phyloP scores from a whole-genome alignment of 2,888 invertebrate species.

The Holacanthella duospinosa region DNA sequence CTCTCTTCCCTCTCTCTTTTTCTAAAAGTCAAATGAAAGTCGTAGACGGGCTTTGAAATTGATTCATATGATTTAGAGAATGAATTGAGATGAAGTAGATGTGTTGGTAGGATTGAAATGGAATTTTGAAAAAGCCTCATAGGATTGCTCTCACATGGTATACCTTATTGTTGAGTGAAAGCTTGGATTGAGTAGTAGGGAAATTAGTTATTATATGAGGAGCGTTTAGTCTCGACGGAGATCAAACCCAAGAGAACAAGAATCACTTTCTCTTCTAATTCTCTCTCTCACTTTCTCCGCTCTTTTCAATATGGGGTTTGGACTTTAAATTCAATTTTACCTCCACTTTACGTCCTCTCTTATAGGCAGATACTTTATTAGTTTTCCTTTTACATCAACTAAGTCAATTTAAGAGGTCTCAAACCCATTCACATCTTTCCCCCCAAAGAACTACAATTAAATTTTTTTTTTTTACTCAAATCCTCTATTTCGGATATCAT shows the following conservation, averaged over 20 bases:
- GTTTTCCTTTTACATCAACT: neutral
- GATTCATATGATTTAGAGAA: no score
- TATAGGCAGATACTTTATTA: neutral
- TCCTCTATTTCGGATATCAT: no score
- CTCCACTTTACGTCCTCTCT: neutral
- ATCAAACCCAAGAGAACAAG: neutral
- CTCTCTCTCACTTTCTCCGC: neutral
- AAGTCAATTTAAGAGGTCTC: neutral
- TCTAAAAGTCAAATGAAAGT: no score
- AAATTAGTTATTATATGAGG: no score
- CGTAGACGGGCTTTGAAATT: no score
- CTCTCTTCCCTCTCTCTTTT: no score
- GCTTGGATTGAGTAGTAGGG: no score
- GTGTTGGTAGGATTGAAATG: no score
- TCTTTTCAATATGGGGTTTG: neutral
- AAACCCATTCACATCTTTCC: neutral
- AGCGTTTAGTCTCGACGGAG: neutral
- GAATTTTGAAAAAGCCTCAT: no score
- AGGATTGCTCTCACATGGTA: no score
- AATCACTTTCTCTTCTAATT: neutral
- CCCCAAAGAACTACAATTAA: neutral
- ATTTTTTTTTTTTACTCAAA: neutral
- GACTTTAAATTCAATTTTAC: neutral
- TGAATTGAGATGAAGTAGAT: no score
- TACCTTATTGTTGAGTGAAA: no score